Percentiles rank a stretch among this genome's conserved stretches.
Conservation (phyloP, 2,113 vertebrate species). For the Xiphophorus maculatus region DNA sequence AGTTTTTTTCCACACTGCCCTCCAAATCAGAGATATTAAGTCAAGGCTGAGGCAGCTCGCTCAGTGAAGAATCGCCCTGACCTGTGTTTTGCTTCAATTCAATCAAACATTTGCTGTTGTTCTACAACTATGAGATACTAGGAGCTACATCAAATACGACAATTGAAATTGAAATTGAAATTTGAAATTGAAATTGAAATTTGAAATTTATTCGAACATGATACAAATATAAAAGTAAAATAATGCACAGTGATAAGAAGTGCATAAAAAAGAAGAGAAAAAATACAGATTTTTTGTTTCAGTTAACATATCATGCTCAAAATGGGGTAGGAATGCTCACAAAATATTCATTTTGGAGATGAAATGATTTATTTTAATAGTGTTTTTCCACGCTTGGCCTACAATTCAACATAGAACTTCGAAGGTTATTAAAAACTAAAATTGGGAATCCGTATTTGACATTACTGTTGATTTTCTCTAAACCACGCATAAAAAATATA, state of each 20-base stretch:
- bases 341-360: not conserved
- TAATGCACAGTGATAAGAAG: too few relatives aligned
- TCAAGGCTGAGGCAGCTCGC: slow-evolving; percentile 25
- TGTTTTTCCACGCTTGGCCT: not conserved
- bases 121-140: slow-evolving; percentile 18
- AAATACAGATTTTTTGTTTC: too few relatives aligned
- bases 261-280: too few relatives aligned
- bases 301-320: too few relatives aligned
- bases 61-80: slow-evolving; percentile 50
- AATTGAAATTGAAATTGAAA: too few relatives aligned
- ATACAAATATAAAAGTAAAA: too few relatives aligned
- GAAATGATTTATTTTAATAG: not conserved
- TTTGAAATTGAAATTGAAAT: too few relatives aligned
- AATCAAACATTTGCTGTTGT: slow-evolving; percentile 34
- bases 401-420: not conserved
- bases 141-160: slow-evolving; percentile 14
- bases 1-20: not conserved
- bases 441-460: not conserved
- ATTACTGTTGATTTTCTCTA: too few relatives aligned
- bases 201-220: too few relatives aligned
- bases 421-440: not conserved
- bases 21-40: not conserved
- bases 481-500: too few relatives aligned
- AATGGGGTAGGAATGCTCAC: too few relatives aligned
- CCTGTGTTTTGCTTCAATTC: slow-evolving; percentile 44